Percentiles rank a stretch among this genome's conserved stretches.
Evolutionary conservation across 2,113 vertebrate species (phyloP).

Genomic region (Struthidea cinerea): DNA sequence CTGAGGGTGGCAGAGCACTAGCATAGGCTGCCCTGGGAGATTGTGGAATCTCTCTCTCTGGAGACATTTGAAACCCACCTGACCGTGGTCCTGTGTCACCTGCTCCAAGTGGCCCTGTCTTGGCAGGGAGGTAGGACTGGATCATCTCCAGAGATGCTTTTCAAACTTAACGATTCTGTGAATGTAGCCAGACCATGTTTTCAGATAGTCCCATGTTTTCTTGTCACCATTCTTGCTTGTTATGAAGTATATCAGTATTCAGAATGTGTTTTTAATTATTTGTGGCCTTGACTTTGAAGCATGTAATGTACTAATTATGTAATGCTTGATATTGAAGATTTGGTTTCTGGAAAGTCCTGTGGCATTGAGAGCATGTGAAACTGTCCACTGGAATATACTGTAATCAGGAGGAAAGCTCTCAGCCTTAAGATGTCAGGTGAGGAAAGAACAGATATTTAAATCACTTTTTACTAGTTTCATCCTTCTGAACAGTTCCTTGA

Average conservation of each 20-base stretch:
- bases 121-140: background rate
- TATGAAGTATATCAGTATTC: background rate
- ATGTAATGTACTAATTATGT: accelerated
- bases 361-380: background rate
- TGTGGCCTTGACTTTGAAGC: background rate
- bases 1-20: background rate
- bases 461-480: background rate
- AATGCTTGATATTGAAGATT: background rate
- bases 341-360: background rate
- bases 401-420: background rate
- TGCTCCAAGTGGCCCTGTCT: background rate
- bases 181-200: background rate
- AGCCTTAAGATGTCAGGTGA: background rate
- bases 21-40: no score
- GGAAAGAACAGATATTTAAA: background rate
- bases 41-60: background rate
- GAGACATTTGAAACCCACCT: background rate
- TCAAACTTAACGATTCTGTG: background rate
- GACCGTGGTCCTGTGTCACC: background rate
- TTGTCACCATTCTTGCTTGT: accelerated
- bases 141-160: background rate
- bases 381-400: background rate
- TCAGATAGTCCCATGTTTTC: background rate
- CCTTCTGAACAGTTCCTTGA: background rate
- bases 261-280: background rate